Percentiles rank a stretch among this genome's conserved stretches.
phyloP scores from a whole-genome alignment of 1,140 invertebrate genomes.

The Drosophila tropicalis region DNA sequence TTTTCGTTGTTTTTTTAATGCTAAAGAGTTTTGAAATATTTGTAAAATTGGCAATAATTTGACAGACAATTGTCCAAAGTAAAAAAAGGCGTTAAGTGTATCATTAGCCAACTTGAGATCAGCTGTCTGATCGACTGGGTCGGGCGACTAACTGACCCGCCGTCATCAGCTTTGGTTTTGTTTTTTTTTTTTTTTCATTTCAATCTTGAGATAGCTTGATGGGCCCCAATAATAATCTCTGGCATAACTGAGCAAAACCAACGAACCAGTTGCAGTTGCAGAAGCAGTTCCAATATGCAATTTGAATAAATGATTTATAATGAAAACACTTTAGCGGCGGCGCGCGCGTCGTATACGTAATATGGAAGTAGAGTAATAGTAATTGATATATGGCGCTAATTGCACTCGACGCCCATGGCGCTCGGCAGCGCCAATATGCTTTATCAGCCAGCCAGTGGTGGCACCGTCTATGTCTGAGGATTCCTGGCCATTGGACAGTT shows the following conservation, averaged over 20 bases:
- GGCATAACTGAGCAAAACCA: conserved; percentile 39
- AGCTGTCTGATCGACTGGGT: conserved; percentile 32
- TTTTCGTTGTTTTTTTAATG: too few species aligned
- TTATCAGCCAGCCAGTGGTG: conserved; percentile 40
- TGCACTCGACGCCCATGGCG: conserved; percentile 69
- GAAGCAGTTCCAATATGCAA: conserved; percentile 58
- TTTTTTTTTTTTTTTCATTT: too few species aligned
- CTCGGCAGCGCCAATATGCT: conserved; percentile 34
- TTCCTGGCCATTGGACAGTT: conserved; percentile 47
- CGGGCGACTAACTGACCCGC: conserved; percentile 35
- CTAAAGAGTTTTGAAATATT: not conserved
- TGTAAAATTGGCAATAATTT: not conserved
- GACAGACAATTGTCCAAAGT: conserved; percentile 39
- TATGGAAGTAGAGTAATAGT: conserved; percentile 55
- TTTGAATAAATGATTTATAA: conserved; percentile 82
- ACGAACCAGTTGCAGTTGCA: conserved; percentile 32
- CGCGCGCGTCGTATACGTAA: conserved; percentile 64
- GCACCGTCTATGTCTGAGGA: conserved; percentile 56
- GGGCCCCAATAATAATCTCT: conserved; percentile 33
- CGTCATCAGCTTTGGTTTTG: not conserved
- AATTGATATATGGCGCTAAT: conserved; percentile 81
- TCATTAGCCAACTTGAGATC: conserved; percentile 23
- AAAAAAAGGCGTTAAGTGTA: conserved; percentile 34
- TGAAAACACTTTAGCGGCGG: conserved; percentile 68
- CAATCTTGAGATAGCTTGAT: not conserved